Conservation (phyloP, 2,888 invertebrate genomes). For the Penaeus monodon region DNA sequence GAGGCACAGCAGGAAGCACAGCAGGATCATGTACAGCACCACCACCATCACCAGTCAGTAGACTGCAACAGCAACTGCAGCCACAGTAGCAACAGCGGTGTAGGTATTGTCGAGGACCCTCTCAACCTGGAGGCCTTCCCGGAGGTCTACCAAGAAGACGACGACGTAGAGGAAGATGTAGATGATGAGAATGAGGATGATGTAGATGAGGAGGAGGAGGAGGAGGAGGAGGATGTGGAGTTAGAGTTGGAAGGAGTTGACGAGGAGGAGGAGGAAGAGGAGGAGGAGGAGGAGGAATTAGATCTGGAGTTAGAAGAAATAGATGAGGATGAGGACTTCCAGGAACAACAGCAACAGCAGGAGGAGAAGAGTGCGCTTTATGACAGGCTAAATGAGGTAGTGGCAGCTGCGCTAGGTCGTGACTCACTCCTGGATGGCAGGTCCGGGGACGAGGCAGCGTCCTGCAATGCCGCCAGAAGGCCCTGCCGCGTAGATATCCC, state of each 20-base stretch:
- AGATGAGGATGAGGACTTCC: conserved; percentile 68
- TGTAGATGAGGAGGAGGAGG: conserved; percentile 69
- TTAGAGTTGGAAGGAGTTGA: conserved; percentile 66
- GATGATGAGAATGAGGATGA: conserved; percentile 70
- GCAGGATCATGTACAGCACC: conserved; percentile 24
- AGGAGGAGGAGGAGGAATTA: conserved; percentile 67
- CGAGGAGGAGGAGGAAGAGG: too few relatives aligned
- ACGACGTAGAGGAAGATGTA: conserved; percentile 70
- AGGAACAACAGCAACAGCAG: not conserved
- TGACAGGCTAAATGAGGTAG: conserved; percentile 56
- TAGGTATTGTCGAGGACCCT: conserved; percentile 43
- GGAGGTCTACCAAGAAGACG: conserved; percentile 37
- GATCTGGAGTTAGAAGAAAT: conserved; percentile 22
- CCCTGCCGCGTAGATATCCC: too few relatives aligned
- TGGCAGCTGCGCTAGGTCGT: conserved; percentile 47
- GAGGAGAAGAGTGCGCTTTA: conserved; percentile 67
- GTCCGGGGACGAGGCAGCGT: conserved; percentile 31
- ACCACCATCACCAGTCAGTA: conserved; percentile 35
- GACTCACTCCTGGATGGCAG: conserved; percentile 36
- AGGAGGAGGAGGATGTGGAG: conserved; percentile 44
- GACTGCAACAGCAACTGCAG: conserved; percentile 53
- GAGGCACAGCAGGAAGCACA: conserved; percentile 57
- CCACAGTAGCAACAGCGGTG: conserved; percentile 44
- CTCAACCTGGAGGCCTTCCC: conserved; percentile 35
- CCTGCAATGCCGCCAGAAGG: too few relatives aligned